A percentile compares a stretch with the other conserved stretches of the same genome.
phyloP scores from a whole-genome alignment of 2,888 invertebrate species.

The Cataglyphis livida region DNA sequence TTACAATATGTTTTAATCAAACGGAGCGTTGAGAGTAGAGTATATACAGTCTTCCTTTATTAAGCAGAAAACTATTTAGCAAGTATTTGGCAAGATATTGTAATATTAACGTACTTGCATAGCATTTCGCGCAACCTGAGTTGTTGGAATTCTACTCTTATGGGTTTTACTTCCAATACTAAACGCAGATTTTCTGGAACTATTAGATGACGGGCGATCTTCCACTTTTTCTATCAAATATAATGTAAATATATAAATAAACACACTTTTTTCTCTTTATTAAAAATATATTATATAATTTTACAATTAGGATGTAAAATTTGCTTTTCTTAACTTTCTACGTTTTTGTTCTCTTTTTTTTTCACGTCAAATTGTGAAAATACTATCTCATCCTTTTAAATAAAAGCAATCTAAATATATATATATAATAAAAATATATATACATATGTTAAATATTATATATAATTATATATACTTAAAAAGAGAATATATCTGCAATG shows the following conservation, averaged over 20 bases:
- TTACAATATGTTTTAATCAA: background rate
- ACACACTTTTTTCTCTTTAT: background rate
- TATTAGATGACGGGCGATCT: conserved; percentile 17
- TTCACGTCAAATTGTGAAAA: background rate
- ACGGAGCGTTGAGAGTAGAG: background rate
- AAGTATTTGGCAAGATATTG: background rate
- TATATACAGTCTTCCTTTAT: background rate
- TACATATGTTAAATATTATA: background rate
- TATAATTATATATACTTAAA: background rate
- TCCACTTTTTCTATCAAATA: conserved; percentile 29
- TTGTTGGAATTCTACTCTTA: conserved; percentile 47
- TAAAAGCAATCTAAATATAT: background rate
- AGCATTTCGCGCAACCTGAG: conserved; percentile 43
- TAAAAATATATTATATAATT: background rate
- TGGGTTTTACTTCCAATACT: conserved; percentile 31
- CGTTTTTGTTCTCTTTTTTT: background rate
- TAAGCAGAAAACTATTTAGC: background rate
- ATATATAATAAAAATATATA: background rate
- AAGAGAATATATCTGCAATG: background rate
- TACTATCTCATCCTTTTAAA: background rate
- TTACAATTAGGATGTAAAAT: background rate
- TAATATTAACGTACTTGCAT: conserved; percentile 57
- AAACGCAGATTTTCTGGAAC: conserved; percentile 26
- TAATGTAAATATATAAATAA: background rate
- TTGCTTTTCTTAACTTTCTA: background rate